Percentiles rank a stretch among this genome's conserved stretches.
phyloP scores from a whole-genome alignment of 2,113 vertebrate genomes.

The Vulpes vulpes region DNA sequence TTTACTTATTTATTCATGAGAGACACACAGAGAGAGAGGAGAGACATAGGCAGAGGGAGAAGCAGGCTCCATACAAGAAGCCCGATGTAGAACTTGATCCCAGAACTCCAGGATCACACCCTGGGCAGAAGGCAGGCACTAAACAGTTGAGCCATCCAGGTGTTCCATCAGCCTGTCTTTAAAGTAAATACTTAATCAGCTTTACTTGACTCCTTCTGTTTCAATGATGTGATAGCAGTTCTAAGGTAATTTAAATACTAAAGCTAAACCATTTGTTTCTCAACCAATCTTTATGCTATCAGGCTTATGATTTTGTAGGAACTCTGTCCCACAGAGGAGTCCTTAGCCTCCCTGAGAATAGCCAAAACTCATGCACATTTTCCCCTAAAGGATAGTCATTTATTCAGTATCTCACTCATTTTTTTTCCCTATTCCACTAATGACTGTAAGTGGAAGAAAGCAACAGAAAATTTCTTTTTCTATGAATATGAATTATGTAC shows the following conservation, averaged over 20 bases:
- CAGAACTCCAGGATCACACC: too few relatives aligned
- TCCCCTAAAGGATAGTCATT: neutral
- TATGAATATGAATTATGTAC: neutral
- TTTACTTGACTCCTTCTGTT: neutral
- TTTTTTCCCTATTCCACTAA: neutral
- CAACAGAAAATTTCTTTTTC: neutral
- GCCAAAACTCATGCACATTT: neutral
- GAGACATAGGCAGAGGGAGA: too few relatives aligned
- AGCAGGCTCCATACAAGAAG: too few relatives aligned
- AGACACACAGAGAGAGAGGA: too few relatives aligned
- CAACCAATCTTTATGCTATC: neutral
- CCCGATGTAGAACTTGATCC: too few relatives aligned
- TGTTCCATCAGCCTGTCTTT: neutral
- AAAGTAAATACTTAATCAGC: neutral
- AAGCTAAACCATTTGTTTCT: neutral
- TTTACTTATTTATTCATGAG: too few relatives aligned
- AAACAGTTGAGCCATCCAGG: too few relatives aligned
- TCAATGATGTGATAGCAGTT: neutral
- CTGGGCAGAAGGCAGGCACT: too few relatives aligned
- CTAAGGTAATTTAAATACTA: neutral
- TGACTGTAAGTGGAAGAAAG: neutral
- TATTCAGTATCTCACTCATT: neutral
- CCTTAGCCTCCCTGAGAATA: neutral
- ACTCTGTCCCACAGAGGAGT: neutral
- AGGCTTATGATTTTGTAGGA: accelerated